Evolutionary conservation across 92 coral and sea anemone species (phyloP).

Genomic region (Virgularia gustaviana): DNA sequence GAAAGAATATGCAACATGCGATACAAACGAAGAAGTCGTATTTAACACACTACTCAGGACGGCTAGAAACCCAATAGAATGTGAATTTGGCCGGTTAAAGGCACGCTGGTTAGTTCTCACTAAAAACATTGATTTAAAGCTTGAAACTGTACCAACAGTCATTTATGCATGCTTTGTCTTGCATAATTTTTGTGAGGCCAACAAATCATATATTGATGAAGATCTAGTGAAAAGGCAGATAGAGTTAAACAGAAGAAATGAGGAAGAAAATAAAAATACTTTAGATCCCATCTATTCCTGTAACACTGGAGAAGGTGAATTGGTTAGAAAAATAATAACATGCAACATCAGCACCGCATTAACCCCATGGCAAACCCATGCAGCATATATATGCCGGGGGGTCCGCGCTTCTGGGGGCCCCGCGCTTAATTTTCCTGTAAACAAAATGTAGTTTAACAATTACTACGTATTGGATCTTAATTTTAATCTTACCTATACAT

Average conservation of each 20-base stretch:
- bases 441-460: no score
- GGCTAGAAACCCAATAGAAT: not conserved
- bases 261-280: not conserved
- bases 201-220: not conserved
- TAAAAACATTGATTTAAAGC: slow-evolving; percentile 20
- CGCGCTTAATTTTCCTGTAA: no score
- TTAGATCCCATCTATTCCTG: slow-evolving; percentile 8
- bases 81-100: slow-evolving; percentile 24
- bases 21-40: slow-evolving; percentile 15
- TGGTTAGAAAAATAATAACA: not conserved
- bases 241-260: not conserved
- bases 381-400: no score
- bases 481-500: no score
- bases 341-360: not conserved
- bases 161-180: slow-evolving; percentile 1
- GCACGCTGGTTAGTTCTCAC: slow-evolving; percentile 23
- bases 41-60: slow-evolving; percentile 13
- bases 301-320: slow-evolving; percentile 20
- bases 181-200: slow-evolving; percentile 6
- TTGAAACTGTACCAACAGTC: slow-evolving; percentile 21
- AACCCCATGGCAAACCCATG: no score
- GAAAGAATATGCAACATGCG: slow-evolving; percentile 12
- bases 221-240: slow-evolving; percentile 14
- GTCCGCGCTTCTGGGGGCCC: no score
- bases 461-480: no score